These are phyloP conservation scores for Trichoplusia ni DNA, from an alignment of 1,140 invertebrate species.

Conservation along the genomic window DNA sequence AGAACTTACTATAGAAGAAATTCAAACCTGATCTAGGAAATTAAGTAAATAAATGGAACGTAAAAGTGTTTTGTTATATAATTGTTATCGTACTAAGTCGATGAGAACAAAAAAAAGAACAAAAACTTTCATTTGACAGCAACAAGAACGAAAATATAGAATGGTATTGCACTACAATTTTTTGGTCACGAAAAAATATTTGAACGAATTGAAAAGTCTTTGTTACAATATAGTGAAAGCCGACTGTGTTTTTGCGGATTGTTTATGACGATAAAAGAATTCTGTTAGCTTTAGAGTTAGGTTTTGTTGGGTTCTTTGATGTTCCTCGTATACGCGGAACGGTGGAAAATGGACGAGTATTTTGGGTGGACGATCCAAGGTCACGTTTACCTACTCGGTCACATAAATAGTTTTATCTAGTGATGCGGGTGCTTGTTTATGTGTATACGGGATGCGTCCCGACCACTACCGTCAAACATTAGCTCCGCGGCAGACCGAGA, in stretches of 20 bases:
- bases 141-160: slow-evolving; percentile 30
- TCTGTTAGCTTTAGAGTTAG: slow-evolving; percentile 16
- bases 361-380: too few species aligned
- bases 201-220: slow-evolving; percentile 40
- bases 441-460: not conserved
- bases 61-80: too few species aligned
- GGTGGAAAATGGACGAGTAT: too few species aligned
- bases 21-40: too few species aligned
- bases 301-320: not conserved
- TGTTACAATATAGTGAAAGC: slow-evolving; percentile 42
- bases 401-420: too few species aligned
- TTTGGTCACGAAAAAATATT: slow-evolving; percentile 40
- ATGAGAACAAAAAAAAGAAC: slow-evolving; percentile 15
- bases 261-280: slow-evolving; percentile 29
- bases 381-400: too few species aligned
- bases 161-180: slow-evolving; percentile 34
- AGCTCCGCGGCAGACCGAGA: slow-evolving; percentile 6
- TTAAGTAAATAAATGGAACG: too few species aligned
- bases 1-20: too few species aligned
- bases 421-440: not conserved
- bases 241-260: slow-evolving; percentile 34
- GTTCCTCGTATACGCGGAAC: too few species aligned
- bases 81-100: too few species aligned
- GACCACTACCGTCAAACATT: not conserved
- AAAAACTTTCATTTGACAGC: slow-evolving; percentile 29